phyloP scores from a whole-genome alignment of 2,797 vertebrate genomes.

The Xenopus petersii region DNA sequence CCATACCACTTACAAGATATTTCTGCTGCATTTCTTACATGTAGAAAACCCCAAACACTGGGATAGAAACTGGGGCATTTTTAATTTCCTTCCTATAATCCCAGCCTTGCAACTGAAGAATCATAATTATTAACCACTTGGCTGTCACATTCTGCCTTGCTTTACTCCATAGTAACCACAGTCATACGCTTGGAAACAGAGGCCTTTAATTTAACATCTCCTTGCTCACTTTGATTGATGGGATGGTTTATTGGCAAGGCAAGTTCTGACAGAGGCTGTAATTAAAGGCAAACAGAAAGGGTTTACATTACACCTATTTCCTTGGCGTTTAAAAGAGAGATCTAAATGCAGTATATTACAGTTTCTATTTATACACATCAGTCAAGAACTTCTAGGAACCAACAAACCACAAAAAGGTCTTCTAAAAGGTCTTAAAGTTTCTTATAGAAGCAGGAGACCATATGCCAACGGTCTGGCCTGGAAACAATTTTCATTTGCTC shows the following conservation, averaged over 20 bases:
- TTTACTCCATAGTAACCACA: background rate
- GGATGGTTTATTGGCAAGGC: background rate
- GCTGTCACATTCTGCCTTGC: background rate
- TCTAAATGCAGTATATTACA: background rate
- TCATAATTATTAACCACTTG: background rate
- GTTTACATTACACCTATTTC: background rate
- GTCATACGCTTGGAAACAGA: background rate
- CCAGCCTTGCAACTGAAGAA: too few species aligned
- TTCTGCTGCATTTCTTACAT: too few species aligned
- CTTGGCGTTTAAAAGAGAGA: background rate
- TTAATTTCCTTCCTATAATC: too few species aligned
- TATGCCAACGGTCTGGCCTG: background rate
- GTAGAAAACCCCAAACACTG: too few species aligned
- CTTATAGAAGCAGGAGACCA: background rate
- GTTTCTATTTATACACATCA: background rate
- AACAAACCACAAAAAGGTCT: conserved; percentile 20
- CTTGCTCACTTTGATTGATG: background rate
- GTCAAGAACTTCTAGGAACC: conserved; percentile 4
- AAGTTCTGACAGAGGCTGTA: background rate
- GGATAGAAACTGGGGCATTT: too few species aligned
- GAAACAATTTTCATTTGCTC: conserved; percentile 18
- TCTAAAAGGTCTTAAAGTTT: background rate
- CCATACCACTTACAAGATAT: too few species aligned
- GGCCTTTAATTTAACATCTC: background rate
- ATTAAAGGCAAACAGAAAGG: background rate